Evolutionary conservation across 2,888 invertebrate species (phyloP).

Genomic region (Sphaerophoria rueppellii): DNA sequence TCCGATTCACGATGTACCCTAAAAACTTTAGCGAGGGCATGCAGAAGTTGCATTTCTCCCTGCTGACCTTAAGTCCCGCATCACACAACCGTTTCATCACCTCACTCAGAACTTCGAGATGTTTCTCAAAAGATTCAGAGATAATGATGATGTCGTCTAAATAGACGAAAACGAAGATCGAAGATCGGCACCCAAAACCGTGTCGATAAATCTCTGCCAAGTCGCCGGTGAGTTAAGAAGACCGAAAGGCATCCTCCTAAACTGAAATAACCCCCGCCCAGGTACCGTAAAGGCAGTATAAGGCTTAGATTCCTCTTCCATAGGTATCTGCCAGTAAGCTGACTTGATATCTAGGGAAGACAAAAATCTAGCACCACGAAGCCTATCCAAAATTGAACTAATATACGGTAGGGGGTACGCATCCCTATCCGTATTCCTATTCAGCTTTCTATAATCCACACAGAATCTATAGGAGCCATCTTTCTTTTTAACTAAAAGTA

Average conservation of each 20-base stretch:
- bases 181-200: slow-evolving; percentile 5
- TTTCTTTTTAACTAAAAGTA: background rate
- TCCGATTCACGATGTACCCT: background rate
- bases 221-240: slow-evolving; percentile 25
- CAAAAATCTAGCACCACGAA: slow-evolving; percentile 9
- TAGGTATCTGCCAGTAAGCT: slow-evolving; percentile 10
- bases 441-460: slow-evolving; percentile 1
- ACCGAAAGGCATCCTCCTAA: slow-evolving; percentile 35
- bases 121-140: slow-evolving; percentile 7
- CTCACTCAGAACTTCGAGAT: background rate
- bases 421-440: slow-evolving; percentile 9
- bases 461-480: background rate
- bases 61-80: background rate
- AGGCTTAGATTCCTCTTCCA: background rate
- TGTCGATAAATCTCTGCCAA: slow-evolving; percentile 29
- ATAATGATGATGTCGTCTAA: slow-evolving; percentile 34
- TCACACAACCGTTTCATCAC: background rate
- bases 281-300: slow-evolving; percentile 7
- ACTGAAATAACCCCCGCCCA: slow-evolving; percentile 9
- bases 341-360: slow-evolving; percentile 3
- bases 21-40: background rate
- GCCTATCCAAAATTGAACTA: background rate
- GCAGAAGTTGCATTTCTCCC: background rate
- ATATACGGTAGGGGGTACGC: slow-evolving; percentile 10
- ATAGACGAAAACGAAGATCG: slow-evolving; percentile 35